Conservation (phyloP, 1,140 invertebrate species). For the Hermetia illucens region DNA sequence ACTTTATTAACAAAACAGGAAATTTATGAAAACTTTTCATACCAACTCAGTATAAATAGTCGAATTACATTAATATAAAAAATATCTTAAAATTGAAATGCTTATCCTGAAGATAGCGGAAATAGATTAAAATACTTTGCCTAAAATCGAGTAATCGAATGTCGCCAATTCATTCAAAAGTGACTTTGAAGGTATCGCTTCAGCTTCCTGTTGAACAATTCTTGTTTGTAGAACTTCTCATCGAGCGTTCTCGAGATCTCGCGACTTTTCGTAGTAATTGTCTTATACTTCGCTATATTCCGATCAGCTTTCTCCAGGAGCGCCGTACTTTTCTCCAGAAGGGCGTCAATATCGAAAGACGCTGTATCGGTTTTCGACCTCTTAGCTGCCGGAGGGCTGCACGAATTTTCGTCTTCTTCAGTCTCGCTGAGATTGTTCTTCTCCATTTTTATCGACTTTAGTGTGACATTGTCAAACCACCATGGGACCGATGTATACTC, state of each 20-base stretch:
- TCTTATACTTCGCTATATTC: not conserved
- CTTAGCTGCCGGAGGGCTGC: not conserved
- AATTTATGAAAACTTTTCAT: too few relatives aligned
- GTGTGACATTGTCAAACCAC: constrained; percentile 1
- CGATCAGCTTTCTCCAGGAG: not conserved
- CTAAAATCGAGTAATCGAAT: too few relatives aligned
- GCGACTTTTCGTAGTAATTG: not conserved
- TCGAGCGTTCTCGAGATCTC: not conserved
- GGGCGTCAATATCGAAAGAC: not conserved
- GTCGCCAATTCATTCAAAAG: too few relatives aligned
- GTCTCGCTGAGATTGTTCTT: not conserved
- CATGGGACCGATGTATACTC: not conserved
- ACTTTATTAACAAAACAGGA: too few relatives aligned
- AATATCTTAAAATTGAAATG: too few relatives aligned
- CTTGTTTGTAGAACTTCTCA: not conserved
- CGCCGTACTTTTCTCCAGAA: not conserved
- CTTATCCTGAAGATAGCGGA: too few relatives aligned
- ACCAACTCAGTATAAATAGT: too few relatives aligned
- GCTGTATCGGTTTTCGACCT: not conserved
- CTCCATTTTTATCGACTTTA: not conserved
- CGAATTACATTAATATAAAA: too few relatives aligned
- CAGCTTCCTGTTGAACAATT: not conserved
- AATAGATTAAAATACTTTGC: too few relatives aligned
- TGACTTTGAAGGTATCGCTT: too few relatives aligned
- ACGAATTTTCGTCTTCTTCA: not conserved